These are phyloP conservation scores for Psylliodes chrysocephalus DNA, from an alignment of 2,888 invertebrate genomes.

Conservation along the genomic window DNA sequence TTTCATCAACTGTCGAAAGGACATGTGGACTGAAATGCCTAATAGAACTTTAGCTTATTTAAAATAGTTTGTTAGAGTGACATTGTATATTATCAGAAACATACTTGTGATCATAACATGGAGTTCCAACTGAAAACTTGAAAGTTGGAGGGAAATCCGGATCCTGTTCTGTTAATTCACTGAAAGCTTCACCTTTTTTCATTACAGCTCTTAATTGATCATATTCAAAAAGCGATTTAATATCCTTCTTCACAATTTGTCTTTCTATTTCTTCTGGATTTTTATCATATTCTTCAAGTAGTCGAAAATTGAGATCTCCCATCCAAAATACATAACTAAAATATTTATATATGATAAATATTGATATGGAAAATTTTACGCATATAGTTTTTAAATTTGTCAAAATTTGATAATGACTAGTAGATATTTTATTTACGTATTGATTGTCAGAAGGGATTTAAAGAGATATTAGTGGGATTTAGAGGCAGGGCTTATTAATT, in stretches of 20 bases:
- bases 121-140: constrained; percentile 81
- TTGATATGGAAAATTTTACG: no score
- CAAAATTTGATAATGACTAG: no score
- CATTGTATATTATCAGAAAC: constrained; percentile 3
- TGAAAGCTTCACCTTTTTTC: constrained; percentile 82
- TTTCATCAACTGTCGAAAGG: no score
- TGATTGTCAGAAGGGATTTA: no score
- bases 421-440: no score
- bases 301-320: constrained; percentile 89
- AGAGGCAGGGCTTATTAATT: no score
- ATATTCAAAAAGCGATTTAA: constrained; percentile 72
- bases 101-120: constrained; percentile 83
- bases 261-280: constrained; percentile 76
- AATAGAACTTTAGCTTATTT: no score
- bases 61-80: not conserved
- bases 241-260: constrained; percentile 73
- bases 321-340: constrained; percentile 89
- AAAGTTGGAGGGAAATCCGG: constrained; percentile 89
- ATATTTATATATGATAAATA: not conserved
- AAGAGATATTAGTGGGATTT: no score
- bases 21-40: no score
- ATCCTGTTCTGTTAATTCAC: constrained; percentile 78
- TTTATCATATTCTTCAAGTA: constrained; percentile 72
- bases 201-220: constrained; percentile 83
- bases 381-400: no score